A percentile compares a stretch with the other conserved stretches of the same genome.
These are phyloP conservation scores for Hephaestus fuliginosus DNA, from an alignment of 2,797 vertebrate species.

Conservation along the genomic window DNA sequence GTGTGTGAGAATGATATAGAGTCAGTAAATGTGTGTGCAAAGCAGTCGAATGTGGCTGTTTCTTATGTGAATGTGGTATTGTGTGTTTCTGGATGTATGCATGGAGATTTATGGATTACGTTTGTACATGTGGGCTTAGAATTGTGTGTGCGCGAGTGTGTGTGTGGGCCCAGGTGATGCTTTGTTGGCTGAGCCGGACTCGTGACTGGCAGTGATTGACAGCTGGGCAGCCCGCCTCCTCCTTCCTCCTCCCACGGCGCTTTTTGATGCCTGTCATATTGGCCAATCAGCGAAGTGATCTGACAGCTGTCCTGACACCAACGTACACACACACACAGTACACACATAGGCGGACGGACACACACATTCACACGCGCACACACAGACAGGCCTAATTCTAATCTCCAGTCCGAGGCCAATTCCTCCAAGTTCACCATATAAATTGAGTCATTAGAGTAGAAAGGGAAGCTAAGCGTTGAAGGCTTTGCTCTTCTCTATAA, in stretches of 20 bases:
- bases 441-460: background rate
- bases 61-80: slow-evolving; percentile 32
- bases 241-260: slow-evolving; percentile 83
- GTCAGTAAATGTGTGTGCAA: slow-evolving; percentile 30
- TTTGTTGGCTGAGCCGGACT: slow-evolving; percentile 68
- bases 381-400: slow-evolving; percentile 14
- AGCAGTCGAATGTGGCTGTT: slow-evolving; percentile 20
- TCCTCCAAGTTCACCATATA: background rate
- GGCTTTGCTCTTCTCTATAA: background rate
- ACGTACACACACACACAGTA: slow-evolving; percentile 32
- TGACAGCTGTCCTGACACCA: slow-evolving; percentile 80
- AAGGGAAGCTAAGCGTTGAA: background rate
- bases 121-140: slow-evolving; percentile 45
- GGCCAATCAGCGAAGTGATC: slow-evolving; percentile 86
- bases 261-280: slow-evolving; percentile 85
- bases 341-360: slow-evolving; percentile 16
- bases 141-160: slow-evolving; percentile 41
- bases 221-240: slow-evolving; percentile 87
- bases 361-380: slow-evolving; percentile 8
- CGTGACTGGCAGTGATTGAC: slow-evolving; percentile 88
- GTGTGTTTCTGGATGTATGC: slow-evolving; percentile 45
- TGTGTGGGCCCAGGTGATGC: slow-evolving; percentile 67
- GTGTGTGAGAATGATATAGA: slow-evolving; percentile 37
- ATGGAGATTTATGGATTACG: slow-evolving; percentile 72
- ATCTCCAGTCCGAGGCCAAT: background rate